These are phyloP conservation scores for Leptopterna dolabrata DNA, from an alignment of 2,888 invertebrate species.

Conservation along the genomic window DNA sequence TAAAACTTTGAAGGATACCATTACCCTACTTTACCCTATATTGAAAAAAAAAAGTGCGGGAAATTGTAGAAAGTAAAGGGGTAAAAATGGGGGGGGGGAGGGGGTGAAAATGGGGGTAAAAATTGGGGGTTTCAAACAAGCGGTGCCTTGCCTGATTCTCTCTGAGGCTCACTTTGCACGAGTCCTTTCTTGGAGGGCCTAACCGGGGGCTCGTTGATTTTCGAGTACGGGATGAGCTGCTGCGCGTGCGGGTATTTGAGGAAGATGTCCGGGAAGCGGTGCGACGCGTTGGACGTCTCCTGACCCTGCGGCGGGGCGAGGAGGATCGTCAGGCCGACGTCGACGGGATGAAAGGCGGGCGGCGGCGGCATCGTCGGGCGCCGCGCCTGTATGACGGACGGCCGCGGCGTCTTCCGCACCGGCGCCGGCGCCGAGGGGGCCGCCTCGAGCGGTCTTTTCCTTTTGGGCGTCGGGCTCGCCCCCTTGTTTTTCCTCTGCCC, in stretches of 20 bases:
- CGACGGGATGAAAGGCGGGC: slow-evolving; percentile 61
- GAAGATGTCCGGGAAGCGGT: slow-evolving; percentile 75
- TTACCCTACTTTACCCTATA: too few species aligned
- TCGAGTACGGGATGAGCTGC: slow-evolving; percentile 67
- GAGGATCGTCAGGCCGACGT: slow-evolving; percentile 65
- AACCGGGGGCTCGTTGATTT: slow-evolving; percentile 59
- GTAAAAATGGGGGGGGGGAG: too few species aligned
- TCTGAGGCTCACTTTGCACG: slow-evolving; percentile 56
- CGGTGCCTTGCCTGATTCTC: slow-evolving; percentile 61
- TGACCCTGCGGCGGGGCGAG: slow-evolving; percentile 66
- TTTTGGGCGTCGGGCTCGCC: slow-evolving; percentile 68
- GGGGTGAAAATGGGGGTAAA: neutral
- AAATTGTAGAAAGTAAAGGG: too few species aligned
- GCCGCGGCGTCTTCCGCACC: slow-evolving; percentile 61
- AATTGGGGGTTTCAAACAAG: slow-evolving; percentile 13
- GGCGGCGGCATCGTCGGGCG: slow-evolving; percentile 59
- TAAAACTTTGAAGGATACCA: too few species aligned
- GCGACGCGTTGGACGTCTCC: slow-evolving; percentile 65
- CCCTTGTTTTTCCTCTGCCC: slow-evolving; percentile 71
- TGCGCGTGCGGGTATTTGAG: slow-evolving; percentile 82
- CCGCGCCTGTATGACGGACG: slow-evolving; percentile 60
- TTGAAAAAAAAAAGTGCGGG: too few species aligned
- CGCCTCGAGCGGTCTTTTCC: slow-evolving; percentile 70
- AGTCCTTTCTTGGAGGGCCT: slow-evolving; percentile 62
- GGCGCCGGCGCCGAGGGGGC: slow-evolving; percentile 65